phyloP scores from a whole-genome alignment of 2,888 invertebrate genomes.

The Acanthosepion lycidas region DNA sequence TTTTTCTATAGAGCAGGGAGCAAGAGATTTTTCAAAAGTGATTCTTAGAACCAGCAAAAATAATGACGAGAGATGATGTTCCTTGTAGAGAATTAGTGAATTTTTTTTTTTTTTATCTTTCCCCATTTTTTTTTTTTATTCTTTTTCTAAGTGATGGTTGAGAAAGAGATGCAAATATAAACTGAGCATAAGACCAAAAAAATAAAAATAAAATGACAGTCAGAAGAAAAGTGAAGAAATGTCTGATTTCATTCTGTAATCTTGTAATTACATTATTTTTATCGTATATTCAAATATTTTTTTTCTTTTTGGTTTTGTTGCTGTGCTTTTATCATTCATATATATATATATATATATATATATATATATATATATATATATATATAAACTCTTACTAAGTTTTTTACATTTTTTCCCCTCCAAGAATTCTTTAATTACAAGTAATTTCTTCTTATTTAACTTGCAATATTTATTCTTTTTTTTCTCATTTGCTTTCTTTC shows the following conservation, averaged over 20 bases:
- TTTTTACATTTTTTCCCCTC: too few relatives aligned
- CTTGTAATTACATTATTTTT: background rate
- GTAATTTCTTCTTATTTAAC: background rate
- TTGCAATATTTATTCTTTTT: background rate
- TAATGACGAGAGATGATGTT: background rate
- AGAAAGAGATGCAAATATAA: background rate
- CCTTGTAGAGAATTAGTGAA: background rate
- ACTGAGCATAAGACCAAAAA: constrained; percentile 33
- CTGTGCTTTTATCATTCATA: too few relatives aligned
- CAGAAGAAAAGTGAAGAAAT: background rate
- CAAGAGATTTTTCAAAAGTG: background rate
- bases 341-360: too few relatives aligned
- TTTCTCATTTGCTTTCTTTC: background rate
- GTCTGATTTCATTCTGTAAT: background rate
- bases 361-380: too few relatives aligned
- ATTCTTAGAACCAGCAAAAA: background rate
- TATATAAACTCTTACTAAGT: too few relatives aligned
- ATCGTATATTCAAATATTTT: too few relatives aligned
- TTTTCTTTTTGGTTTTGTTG: too few relatives aligned
- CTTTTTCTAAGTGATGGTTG: background rate
- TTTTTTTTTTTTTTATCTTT: background rate
- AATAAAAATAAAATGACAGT: background rate
- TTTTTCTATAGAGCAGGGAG: background rate
- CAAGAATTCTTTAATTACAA: too few relatives aligned
- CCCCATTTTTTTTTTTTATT: background rate